phyloP scores from a whole-genome alignment of 2,888 invertebrate genomes.

The Argynnis bischoffii region DNA sequence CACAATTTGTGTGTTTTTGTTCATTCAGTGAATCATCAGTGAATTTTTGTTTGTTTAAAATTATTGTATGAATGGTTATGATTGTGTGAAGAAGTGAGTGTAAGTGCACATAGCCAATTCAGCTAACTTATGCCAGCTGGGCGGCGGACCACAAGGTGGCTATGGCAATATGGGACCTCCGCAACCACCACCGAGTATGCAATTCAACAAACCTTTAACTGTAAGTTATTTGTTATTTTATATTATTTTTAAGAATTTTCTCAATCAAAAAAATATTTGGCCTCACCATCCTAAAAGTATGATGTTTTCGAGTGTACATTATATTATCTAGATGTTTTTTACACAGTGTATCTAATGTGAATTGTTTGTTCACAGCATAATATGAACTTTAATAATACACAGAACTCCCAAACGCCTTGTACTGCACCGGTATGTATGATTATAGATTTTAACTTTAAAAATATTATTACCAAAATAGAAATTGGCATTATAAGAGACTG shows the following conservation, averaged over 20 bases:
- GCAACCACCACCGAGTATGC: conserved; percentile 22
- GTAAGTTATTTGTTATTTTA: conserved; percentile 26
- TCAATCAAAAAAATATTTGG: too few relatives aligned
- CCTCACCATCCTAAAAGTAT: background rate
- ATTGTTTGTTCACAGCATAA: conserved; percentile 6
- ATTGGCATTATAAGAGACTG: too few relatives aligned
- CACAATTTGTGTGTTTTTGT: too few relatives aligned
- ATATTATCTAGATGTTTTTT: background rate
- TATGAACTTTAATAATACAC: background rate
- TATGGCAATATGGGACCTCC: conserved; percentile 32
- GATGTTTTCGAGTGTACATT: background rate
- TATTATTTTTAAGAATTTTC: background rate
- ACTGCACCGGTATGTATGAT: background rate
- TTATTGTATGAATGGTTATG: conserved; percentile 26
- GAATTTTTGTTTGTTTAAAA: background rate
- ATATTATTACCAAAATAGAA: too few relatives aligned
- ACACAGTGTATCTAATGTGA: background rate
- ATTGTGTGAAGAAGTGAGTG: conserved; percentile 40
- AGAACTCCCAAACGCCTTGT: background rate
- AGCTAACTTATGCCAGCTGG: conserved; percentile 59
- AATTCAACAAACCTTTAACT: conserved; percentile 25
- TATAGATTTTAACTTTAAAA: background rate
- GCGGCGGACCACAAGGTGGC: conserved; percentile 41
- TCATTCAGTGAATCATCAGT: too few relatives aligned
- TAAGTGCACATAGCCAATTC: conserved; percentile 57